Evolutionary conservation across 2,113 vertebrate species (phyloP), one percentile per base, ranked within the genome.

Genomic region (Capreolus pygargus): DNA sequence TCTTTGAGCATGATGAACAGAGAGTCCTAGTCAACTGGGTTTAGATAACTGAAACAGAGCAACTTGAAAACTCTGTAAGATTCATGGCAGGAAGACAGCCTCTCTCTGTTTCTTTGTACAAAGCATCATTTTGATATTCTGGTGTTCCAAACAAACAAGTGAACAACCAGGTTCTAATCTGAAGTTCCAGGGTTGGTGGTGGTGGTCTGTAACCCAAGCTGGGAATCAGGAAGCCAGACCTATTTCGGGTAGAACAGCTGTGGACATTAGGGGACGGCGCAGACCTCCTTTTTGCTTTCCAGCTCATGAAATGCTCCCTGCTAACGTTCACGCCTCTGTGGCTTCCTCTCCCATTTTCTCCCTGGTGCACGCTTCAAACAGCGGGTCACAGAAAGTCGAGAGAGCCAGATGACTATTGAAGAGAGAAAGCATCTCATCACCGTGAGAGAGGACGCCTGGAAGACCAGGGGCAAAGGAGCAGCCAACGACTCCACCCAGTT

Each of bases 401-500:
- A 99, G 79, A 98, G 98, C 61, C 99, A 99, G 55, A 99, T 99
- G 99, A 99, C 99, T 45, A 99, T 99, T 70, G 99, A 99, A 98
- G 99, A 99, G 98, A 99, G 99, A 98, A 99, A 99, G 86, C 99
- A 99, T 33, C 99, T 99, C 93, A 99, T 99, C 2, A 99, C 99
- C 1, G 98, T 99, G 90, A 98, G 98, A 33, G 99, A 99, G 97
- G 99, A 99, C 92, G 99, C 99, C 74, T 99, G 99, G 99, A 99
- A 99, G 97, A 98, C 98, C 2, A 99, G 98, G 97, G 99, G 99
- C 70, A 98, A 99, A 64, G 99, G 99, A 39, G 99, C 99, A 1
- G 99, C 99, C 97, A 99, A 99, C 3, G 99, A 99, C 98, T 99
- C 99, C 91, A 99, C 99, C 0, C 99, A 99, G 98, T 99, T 99